Evolutionary conservation across 2,113 vertebrate species (phyloP).

Genomic region (Elephantulus edwardii): DNA sequence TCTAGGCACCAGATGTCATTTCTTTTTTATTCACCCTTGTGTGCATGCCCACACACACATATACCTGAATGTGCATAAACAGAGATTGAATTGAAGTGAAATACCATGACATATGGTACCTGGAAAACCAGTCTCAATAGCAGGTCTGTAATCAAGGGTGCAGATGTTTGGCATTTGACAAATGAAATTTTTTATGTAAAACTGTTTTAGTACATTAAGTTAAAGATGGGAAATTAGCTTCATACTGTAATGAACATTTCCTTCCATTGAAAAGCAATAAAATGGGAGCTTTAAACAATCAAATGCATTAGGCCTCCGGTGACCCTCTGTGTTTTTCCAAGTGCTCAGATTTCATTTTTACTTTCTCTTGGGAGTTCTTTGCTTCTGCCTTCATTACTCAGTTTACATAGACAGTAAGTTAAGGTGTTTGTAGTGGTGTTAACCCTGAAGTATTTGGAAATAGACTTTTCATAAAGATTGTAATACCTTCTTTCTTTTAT

Average conservation of each 20-base stretch:
- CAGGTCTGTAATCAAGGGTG: conserved; percentile 67
- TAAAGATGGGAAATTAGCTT: conserved; percentile 72
- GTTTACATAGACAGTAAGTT: neutral
- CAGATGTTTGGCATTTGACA: conserved; percentile 79
- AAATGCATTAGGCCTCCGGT: conserved; percentile 12
- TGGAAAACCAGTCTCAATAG: conserved; percentile 65
- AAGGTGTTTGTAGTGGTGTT: conserved; percentile 33
- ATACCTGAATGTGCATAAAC: conserved; percentile 45
- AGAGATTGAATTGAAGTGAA: conserved; percentile 30
- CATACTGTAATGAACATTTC: conserved; percentile 54
- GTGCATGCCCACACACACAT: neutral
- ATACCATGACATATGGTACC: conserved; percentile 75
- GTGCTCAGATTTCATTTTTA: conserved; percentile 50
- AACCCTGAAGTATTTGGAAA: conserved; percentile 51
- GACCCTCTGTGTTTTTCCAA: conserved; percentile 16
- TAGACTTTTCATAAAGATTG: conserved; percentile 8
- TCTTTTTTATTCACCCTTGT: conserved; percentile 14
- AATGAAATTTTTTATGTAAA: conserved; percentile 74
- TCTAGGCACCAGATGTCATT: conserved; percentile 41
- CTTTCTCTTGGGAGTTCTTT: conserved; percentile 48
- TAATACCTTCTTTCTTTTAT: conserved; percentile 39
- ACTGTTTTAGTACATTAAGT: conserved; percentile 71
- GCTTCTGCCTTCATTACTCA: conserved; percentile 35
- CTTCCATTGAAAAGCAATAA: conserved; percentile 43
- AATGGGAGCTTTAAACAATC: conserved; percentile 44